A percentile compares a stretch with the other conserved stretches of the same genome.
phyloP scores from a whole-genome alignment of 2,113 vertebrate species.

The Cyprinodon variegatus region DNA sequence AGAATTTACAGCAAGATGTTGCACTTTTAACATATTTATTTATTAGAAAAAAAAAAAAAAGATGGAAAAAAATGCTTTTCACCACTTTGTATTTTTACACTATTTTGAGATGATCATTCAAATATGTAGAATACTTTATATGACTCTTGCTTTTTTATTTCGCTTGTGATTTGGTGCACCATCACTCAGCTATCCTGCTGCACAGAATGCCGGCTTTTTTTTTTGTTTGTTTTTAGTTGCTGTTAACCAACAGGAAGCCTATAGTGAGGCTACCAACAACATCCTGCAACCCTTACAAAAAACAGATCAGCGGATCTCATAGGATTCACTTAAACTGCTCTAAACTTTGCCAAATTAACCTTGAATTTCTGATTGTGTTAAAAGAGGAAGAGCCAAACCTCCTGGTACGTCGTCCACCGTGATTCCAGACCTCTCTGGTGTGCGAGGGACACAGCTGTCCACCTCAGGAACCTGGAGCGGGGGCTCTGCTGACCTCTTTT shows the following conservation, averaged over 20 bases:
- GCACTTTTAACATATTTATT: not conserved
- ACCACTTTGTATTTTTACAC: not conserved
- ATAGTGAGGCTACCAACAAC: no score
- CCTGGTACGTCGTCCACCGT: conserved; percentile 86
- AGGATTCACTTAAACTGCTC: not conserved
- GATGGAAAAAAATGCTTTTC: not conserved
- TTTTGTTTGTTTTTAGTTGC: not conserved
- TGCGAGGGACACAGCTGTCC: conserved; percentile 86
- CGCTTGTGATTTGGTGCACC: not conserved
- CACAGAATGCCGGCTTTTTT: not conserved
- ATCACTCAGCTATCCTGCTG: not conserved
- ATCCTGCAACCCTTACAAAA: not conserved
- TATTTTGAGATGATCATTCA: not conserved
- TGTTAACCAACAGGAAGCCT: not conserved
- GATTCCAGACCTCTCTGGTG: conserved; percentile 76
- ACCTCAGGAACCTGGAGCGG: conserved; percentile 89
- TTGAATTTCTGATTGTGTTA: not conserved
- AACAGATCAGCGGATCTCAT: not conserved
- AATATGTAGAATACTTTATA: not conserved
- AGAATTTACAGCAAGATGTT: not conserved
- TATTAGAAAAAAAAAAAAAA: not conserved
- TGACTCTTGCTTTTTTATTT: not conserved
- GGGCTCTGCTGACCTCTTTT: conserved; percentile 73
- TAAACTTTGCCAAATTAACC: not conserved
- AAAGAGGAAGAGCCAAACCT: conserved; percentile 71